Evolutionary conservation across 2,888 invertebrate genomes (phyloP).

Genomic region (Seira sanloemensis): DNA sequence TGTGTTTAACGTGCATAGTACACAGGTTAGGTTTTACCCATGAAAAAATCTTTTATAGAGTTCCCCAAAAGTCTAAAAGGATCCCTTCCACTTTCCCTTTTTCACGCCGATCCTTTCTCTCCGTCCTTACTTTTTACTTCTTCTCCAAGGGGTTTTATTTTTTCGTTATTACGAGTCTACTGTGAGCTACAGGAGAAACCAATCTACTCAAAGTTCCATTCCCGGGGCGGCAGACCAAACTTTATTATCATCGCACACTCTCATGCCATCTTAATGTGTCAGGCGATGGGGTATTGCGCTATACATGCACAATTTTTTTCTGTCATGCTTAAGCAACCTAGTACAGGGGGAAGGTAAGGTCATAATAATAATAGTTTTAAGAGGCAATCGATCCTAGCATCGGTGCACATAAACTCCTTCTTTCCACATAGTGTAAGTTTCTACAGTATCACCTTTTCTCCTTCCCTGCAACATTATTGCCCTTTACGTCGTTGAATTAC

Average conservation of each 20-base stretch:
- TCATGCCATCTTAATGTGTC: constrained; percentile 65
- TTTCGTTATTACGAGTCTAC: constrained; percentile 59
- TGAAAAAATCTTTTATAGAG: constrained; percentile 43
- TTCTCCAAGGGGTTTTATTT: constrained; percentile 56
- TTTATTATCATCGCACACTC: constrained; percentile 65
- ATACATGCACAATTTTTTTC: constrained; percentile 14
- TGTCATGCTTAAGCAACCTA: background rate
- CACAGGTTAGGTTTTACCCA: constrained; percentile 58
- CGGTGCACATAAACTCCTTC: constrained; percentile 29
- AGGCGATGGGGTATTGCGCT: constrained; percentile 49
- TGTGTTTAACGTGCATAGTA: constrained; percentile 20
- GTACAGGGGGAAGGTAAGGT: background rate
- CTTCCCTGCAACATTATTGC: constrained; percentile 32
- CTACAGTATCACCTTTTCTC: constrained; percentile 36
- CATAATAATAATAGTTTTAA: constrained; percentile 8
- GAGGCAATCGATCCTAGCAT: background rate
- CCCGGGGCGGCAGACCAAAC: constrained; percentile 67
- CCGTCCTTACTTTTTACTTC: constrained; percentile 29
- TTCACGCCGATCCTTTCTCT: constrained; percentile 9
- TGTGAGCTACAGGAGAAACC: constrained; percentile 57
- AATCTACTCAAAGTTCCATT: constrained; percentile 66
- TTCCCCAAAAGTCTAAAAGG: constrained; percentile 33
- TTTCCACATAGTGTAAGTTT: constrained; percentile 31
- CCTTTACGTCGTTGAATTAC: constrained; percentile 47
- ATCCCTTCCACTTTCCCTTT: constrained; percentile 41